Conservation (phyloP, 2,888 invertebrate species). For the Lamellibrachia satsuma region DNA sequence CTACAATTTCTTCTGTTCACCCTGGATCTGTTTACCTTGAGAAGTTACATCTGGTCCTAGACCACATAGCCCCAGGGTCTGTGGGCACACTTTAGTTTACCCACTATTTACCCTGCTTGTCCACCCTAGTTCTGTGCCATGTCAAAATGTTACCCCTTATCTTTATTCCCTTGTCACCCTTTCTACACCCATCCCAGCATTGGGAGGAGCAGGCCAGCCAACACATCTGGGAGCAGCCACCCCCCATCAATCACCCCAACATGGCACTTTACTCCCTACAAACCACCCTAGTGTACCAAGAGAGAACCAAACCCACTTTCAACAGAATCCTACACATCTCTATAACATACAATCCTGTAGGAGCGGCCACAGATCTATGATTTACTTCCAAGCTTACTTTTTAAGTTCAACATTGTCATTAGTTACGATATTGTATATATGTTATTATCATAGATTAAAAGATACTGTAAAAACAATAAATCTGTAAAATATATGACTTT, state of each 20-base stretch:
- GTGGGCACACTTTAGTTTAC: neutral
- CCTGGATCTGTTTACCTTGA: neutral
- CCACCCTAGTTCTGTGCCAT: slow-evolving; percentile 8
- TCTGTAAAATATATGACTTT: neutral
- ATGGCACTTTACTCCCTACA: slow-evolving; percentile 1
- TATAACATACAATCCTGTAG: neutral
- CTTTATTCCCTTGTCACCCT: neutral
- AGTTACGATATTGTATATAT: too few species aligned
- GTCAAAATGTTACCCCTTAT: slow-evolving; percentile 13
- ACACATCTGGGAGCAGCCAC: neutral
- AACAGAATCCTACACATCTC: neutral
- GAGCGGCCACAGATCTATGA: neutral
- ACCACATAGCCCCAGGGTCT: neutral
- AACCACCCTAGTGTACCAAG: neutral
- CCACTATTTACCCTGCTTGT: neutral
- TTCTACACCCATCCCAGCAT: neutral
- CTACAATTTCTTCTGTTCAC: neutral
- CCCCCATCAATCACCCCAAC: slow-evolving; percentile 1
- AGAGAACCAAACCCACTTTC: neutral
- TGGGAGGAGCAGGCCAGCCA: neutral
- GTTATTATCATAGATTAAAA: too few species aligned
- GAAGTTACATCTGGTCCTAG: neutral
- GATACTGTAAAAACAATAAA: too few species aligned
- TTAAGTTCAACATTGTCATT: too few species aligned
- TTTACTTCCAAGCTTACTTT: neutral